Percentiles rank a stretch among this genome's conserved stretches.
phyloP scores from a whole-genome alignment of 2,797 vertebrate species.

The Anguilla marmorata region DNA sequence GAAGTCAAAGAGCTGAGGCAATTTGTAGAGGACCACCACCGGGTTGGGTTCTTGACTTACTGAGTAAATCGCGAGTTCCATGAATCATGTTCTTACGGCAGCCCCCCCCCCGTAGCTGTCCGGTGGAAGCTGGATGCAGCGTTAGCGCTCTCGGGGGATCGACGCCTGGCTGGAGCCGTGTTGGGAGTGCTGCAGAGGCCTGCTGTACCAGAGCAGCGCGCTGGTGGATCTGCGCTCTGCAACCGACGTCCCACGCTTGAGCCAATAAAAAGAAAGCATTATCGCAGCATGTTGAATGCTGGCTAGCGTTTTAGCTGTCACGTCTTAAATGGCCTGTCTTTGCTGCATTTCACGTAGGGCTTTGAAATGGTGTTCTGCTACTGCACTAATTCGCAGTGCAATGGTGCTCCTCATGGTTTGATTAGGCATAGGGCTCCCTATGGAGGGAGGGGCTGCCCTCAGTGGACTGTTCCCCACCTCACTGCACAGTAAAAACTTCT shows the following conservation, averaged over 20 bases:
- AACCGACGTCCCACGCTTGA: constrained; percentile 42
- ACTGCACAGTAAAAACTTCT: not conserved
- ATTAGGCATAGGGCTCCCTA: not conserved
- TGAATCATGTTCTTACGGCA: constrained; percentile 71
- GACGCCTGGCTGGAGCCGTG: not conserved
- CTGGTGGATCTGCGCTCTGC: constrained; percentile 45
- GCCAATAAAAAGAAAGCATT: not conserved
- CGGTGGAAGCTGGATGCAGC: constrained; percentile 54
- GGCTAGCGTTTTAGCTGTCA: not conserved
- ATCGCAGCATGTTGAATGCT: not conserved
- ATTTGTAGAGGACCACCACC: constrained; percentile 62
- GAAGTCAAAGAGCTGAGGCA: constrained; percentile 66
- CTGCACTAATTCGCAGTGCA: not conserved
- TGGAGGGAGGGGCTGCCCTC: not conserved
- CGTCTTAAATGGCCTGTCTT: not conserved
- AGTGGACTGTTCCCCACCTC: not conserved
- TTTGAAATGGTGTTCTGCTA: not conserved
- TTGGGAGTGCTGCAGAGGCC: constrained; percentile 46
- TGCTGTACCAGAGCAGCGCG: constrained; percentile 41
- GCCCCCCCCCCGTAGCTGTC: constrained; percentile 61
- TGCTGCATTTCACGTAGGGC: not conserved
- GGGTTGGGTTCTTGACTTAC: constrained; percentile 67
- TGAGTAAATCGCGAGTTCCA: constrained; percentile 71
- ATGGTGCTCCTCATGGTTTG: not conserved
- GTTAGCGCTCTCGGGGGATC: constrained; percentile 20